A percentile compares a stretch with the other conserved stretches of the same genome.
Conservation (phyloP, 2,888 invertebrate species). For the Tolmerus cingulatus region DNA sequence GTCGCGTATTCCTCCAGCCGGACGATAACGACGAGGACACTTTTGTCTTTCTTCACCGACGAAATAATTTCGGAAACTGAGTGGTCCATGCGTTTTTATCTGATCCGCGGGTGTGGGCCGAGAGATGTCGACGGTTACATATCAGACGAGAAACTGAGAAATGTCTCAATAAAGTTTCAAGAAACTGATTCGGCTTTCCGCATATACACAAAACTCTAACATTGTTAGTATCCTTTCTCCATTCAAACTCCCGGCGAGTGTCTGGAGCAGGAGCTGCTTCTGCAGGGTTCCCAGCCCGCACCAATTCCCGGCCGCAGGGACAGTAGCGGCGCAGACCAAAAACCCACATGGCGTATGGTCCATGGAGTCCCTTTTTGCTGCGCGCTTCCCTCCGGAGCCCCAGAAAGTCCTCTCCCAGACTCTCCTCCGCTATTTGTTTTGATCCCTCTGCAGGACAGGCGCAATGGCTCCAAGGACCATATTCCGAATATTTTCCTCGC, state of each 20-base stretch:
- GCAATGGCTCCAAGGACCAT: slow-evolving; percentile 9
- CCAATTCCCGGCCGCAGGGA: background rate
- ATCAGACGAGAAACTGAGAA: slow-evolving; percentile 46
- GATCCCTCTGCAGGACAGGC: slow-evolving; percentile 12
- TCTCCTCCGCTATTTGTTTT: slow-evolving; percentile 22
- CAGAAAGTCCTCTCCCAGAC: background rate
- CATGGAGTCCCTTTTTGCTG: background rate
- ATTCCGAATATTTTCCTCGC: background rate
- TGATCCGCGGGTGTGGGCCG: background rate
- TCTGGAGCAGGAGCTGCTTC: background rate
- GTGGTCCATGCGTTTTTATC: background rate
- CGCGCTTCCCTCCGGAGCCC: background rate
- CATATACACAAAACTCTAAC: background rate
- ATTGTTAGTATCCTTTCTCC: slow-evolving; percentile 19
- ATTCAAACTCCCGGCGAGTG: background rate
- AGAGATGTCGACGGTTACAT: slow-evolving; percentile 43
- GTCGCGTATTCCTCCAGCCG: background rate
- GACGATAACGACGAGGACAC: background rate
- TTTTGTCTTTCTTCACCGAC: background rate
- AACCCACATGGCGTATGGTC: background rate
- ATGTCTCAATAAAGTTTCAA: slow-evolving; percentile 12
- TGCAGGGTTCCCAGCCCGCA: background rate
- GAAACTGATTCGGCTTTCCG: slow-evolving; percentile 10
- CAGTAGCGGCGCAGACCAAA: background rate
- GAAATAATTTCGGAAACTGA: background rate